Evolutionary conservation across 2,113 vertebrate genomes (phyloP).

Genomic region (Stomatorhinus ivindoensis): DNA sequence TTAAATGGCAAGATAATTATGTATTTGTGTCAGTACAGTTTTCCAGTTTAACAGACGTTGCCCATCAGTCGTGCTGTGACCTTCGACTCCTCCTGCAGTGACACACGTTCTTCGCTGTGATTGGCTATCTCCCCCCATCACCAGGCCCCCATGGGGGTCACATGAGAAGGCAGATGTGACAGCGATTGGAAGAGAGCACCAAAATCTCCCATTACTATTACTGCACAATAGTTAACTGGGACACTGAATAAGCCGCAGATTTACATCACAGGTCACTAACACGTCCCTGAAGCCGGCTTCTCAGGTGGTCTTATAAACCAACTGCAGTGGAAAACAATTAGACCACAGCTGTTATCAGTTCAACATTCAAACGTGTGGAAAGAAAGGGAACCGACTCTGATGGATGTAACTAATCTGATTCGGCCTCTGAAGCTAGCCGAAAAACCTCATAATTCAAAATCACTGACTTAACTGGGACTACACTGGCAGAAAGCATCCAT

Average conservation of each 20-base stretch:
- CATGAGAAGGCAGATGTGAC: neutral
- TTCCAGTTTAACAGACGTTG: neutral
- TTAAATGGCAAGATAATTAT: conserved; percentile 3
- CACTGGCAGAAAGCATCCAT: neutral
- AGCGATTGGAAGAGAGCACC: neutral
- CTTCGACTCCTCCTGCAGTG: neutral
- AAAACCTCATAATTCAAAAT: neutral
- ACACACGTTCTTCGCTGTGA: neutral
- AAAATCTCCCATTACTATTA: neutral
- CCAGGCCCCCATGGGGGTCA: neutral
- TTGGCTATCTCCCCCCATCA: neutral
- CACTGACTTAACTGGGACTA: conserved; percentile 1
- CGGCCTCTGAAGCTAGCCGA: neutral
- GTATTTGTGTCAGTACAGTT: neutral
- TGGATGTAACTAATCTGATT: neutral
- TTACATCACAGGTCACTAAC: neutral
- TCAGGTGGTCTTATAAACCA: neutral
- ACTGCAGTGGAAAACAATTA: neutral
- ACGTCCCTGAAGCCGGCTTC: neutral
- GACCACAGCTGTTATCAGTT: neutral
- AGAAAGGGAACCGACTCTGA: neutral
- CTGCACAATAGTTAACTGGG: neutral
- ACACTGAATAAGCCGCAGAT: neutral
- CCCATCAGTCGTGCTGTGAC: neutral
- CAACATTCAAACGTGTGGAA: neutral